Base-by-base conservation (phyloP, 2,113 vertebrate species). In the Elephas maximus region DNA sequence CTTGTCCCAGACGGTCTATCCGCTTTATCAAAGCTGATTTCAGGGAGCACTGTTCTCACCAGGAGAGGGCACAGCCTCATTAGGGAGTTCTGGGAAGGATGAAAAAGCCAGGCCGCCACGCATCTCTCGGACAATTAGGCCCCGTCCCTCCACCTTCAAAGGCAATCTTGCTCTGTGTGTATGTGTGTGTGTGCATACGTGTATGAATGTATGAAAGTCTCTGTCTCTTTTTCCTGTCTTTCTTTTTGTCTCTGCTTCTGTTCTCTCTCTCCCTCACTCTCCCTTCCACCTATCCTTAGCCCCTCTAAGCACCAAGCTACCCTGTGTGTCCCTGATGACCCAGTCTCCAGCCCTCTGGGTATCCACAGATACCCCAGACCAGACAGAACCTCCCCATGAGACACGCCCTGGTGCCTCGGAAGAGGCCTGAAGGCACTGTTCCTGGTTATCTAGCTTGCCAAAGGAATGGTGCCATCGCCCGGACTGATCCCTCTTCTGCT, bases 1-100 rank as follows among this genome's bases (percentile, higher is more conserved):
- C 98, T 97, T 93, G 14, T 97, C 97, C 98, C 98, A 98, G 98
- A 98, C 97, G 78, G 86, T 48, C 95, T 53, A 37, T 79, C 90
- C 84, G 6, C 93, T 95, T 88, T 97, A 97, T 97, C 97, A 96
- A 97, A 98, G 97, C 85, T 8, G 82, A 57, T 62, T 94, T 62
- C 92, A 88, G 92, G 93, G 97, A 96, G 92, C 73, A 7, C 48
- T 3, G 28, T 60, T 93, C 94, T 93, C 90, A 96, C 94, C 63
- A 18, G 37, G 84, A 92, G 94, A 95, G 97, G 97, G 96, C 96
- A 51, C 82, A 79, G 96, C 94, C 98, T 98, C 97, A 97, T 97
- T 97, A 98, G 96, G 91, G 85, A 94, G 91, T 23, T 95, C 92
- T 95, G 93, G 90, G 92, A 82, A 78, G 60, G 77, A 95, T 93